Evolutionary conservation across 2,888 invertebrate species (phyloP).

Genomic region (Drosophila vallismaia): DNA sequence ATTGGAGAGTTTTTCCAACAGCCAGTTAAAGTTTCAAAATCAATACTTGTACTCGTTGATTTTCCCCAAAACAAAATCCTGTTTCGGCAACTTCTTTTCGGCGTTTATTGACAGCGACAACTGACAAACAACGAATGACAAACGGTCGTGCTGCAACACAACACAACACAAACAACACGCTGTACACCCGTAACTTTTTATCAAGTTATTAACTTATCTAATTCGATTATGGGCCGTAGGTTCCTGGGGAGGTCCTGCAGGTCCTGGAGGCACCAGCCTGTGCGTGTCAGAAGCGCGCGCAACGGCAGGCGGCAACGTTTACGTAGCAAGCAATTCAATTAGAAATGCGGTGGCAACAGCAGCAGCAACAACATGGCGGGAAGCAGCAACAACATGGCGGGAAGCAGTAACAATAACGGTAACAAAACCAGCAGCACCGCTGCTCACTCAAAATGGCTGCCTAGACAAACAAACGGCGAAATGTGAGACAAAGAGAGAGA

Average conservation of each 20-base stretch:
- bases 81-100: slow-evolving; percentile 68
- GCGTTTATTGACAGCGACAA: slow-evolving; percentile 73
- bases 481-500: slow-evolving; percentile 32
- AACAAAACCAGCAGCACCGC: slow-evolving; percentile 25
- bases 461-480: slow-evolving; percentile 51
- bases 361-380: slow-evolving; percentile 48
- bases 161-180: slow-evolving; percentile 43
- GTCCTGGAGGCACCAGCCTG: slow-evolving; percentile 19
- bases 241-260: slow-evolving; percentile 23
- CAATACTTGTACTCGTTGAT: slow-evolving; percentile 13
- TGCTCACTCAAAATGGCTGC: slow-evolving; percentile 46
- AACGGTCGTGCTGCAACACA: slow-evolving; percentile 34
- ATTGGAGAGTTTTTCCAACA: no score
- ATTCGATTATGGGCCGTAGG: slow-evolving; percentile 70
- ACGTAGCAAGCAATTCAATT: slow-evolving; percentile 74
- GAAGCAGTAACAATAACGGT: slow-evolving; percentile 31
- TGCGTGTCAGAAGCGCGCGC: slow-evolving; percentile 33
- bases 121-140: slow-evolving; percentile 68
- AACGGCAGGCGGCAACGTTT: slow-evolving; percentile 55
- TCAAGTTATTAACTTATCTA: slow-evolving; percentile 80
- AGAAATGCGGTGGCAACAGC: slow-evolving; percentile 60
- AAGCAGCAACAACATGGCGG: slow-evolving; percentile 43
- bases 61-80: slow-evolving; percentile 61
- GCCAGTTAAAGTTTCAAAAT: slow-evolving; percentile 28
- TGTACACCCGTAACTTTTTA: slow-evolving; percentile 68